These are phyloP conservation scores for Wiebesia pumilae DNA, from an alignment of 1,140 invertebrate species.

Conservation along the genomic window DNA sequence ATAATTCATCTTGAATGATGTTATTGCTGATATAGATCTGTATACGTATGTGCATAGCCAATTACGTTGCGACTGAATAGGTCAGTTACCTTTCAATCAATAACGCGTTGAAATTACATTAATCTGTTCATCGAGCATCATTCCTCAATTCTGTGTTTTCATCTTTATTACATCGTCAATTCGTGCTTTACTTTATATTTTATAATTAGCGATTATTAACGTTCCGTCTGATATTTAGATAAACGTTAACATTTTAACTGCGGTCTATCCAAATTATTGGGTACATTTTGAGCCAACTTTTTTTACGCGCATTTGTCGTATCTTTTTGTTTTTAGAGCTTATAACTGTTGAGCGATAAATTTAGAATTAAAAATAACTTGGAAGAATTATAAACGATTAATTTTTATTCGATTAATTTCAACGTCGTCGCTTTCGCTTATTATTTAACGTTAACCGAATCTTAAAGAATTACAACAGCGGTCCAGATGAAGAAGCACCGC, in stretches of 20 bases:
- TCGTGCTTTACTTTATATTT: background rate
- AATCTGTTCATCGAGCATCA: background rate
- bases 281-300: too few species aligned
- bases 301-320: too few species aligned
- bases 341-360: too few species aligned
- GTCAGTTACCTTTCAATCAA: constrained; percentile 35
- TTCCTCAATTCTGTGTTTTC: background rate
- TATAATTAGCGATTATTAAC: background rate
- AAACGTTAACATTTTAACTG: background rate
- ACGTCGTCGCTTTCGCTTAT: too few species aligned
- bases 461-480: too few species aligned
- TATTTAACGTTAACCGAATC: too few species aligned
- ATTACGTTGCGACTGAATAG: background rate
- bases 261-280: too few species aligned
- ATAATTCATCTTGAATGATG: background rate
- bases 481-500: too few species aligned
- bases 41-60: background rate
- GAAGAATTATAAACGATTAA: too few species aligned
- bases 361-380: too few species aligned
- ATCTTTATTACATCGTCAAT: background rate
- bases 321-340: too few species aligned
- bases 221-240: background rate
- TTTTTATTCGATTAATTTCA: too few species aligned
- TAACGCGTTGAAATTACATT: background rate
- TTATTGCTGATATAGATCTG: background rate